Percentiles rank a stretch among this genome's conserved stretches.
Evolutionary conservation across 2,888 invertebrate species (phyloP).

Genomic region (Euplexia lucipara): DNA sequence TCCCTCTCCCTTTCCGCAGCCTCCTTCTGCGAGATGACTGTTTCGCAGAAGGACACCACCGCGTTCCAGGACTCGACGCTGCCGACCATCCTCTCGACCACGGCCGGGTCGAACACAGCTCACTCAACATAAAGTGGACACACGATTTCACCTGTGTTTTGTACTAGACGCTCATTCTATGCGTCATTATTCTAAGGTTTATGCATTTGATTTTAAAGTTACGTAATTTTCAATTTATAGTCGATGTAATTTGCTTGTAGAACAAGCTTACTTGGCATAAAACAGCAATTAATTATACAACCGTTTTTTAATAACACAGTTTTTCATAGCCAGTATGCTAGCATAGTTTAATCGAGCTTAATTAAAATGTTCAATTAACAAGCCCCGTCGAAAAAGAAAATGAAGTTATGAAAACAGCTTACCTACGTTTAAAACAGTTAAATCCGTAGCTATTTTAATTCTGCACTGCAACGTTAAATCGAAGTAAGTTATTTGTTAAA

Average conservation of each 20-base stretch:
- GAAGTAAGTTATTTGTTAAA: neutral
- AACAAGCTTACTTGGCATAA: neutral
- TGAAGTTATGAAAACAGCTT: slow-evolving; percentile 13
- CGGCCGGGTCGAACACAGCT: too few species aligned
- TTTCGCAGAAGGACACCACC: too few species aligned
- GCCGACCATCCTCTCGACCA: too few species aligned
- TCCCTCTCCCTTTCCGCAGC: too few species aligned
- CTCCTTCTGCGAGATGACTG: too few species aligned
- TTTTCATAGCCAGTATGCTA: neutral
- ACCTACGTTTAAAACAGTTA: slow-evolving; percentile 16
- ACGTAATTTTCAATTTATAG: neutral
- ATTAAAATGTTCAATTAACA: slow-evolving; percentile 40
- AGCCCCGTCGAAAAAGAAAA: slow-evolving; percentile 1
- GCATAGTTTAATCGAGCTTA: slow-evolving; percentile 21
- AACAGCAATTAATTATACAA: neutral
- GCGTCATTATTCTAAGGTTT: too few species aligned
- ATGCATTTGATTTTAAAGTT: too few species aligned
- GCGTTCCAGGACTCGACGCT: too few species aligned
- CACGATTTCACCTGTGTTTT: too few species aligned
- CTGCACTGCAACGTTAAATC: neutral
- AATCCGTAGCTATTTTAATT: slow-evolving; percentile 14
- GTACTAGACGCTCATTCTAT: too few species aligned
- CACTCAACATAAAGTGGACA: too few species aligned
- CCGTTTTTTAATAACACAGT: neutral
- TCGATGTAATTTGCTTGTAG: neutral